Conservation (phyloP, 2,888 invertebrate species). For the Acrobasis repandana region DNA sequence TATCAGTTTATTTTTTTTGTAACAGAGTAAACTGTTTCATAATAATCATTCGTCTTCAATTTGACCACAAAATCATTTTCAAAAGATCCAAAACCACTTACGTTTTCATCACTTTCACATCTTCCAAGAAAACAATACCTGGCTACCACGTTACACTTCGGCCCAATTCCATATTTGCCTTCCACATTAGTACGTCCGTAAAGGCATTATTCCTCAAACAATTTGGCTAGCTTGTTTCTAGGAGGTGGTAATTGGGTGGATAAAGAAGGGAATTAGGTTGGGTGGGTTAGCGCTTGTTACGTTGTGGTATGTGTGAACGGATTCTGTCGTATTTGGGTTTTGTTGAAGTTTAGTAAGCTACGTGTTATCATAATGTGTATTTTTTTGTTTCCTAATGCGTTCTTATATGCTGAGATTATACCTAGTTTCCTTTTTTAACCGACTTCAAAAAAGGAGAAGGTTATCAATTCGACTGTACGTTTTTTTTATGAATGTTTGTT, state of each 20-base stretch:
- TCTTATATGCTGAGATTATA: no score
- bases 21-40: no score
- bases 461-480: no score
- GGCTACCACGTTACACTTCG: constrained; percentile 64
- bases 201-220: constrained; percentile 52
- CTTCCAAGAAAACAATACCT: constrained; percentile 53
- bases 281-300: constrained; percentile 45
- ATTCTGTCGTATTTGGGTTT: neutral
- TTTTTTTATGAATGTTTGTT: no score
- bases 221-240: constrained; percentile 41
- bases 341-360: neutral
- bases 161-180: constrained; percentile 56
- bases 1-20: no score
- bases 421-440: no score
- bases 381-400: no score
- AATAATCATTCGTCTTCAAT: no score
- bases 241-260: constrained; percentile 58
- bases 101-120: constrained; percentile 17
- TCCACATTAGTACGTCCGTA: constrained; percentile 48
- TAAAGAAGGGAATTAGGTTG: constrained; percentile 69
- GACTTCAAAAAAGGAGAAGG: no score
- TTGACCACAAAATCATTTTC: neutral
- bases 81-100: neutral
- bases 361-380: no score
- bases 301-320: neutral